Percentiles rank a stretch among this genome's conserved stretches.
These are phyloP conservation scores for Phortica okadai DNA, from an alignment of 2,888 invertebrate genomes.

Conservation along the genomic window DNA sequence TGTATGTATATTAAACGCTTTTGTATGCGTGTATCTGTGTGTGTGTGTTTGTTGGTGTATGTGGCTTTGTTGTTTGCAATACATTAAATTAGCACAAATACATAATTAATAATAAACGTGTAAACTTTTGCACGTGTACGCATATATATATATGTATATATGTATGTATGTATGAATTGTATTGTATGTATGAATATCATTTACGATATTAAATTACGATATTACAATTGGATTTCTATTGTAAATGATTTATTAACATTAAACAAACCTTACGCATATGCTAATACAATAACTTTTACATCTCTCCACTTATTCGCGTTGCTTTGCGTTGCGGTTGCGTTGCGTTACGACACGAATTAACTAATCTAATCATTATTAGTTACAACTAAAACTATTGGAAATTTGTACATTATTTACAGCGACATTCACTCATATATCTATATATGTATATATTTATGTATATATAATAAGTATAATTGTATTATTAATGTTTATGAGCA, in stretches of 20 bases:
- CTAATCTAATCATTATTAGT: background rate
- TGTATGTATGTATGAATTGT: conserved; percentile 42
- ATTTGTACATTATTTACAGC: conserved; percentile 73
- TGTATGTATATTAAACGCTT: conserved; percentile 36
- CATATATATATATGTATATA: conserved; percentile 45
- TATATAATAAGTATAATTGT: conserved; percentile 38
- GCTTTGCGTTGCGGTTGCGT: background rate
- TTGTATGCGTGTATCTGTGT: conserved; percentile 40
- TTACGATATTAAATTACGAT: conserved; percentile 34
- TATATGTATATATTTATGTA: conserved; percentile 31
- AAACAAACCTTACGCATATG: conserved; percentile 5
- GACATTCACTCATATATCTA: conserved; percentile 61
- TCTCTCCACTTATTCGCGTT: background rate
- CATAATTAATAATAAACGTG: background rate
- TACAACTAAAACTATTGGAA: conserved; percentile 63
- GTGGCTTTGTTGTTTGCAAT: conserved; percentile 30
- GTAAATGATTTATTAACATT: conserved; percentile 11
- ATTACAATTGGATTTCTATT: conserved; percentile 36
- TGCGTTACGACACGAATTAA: background rate
- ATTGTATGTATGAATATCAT: conserved; percentile 44
- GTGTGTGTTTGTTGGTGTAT: conserved; percentile 40
- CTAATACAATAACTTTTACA: background rate
- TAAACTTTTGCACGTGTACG: conserved; percentile 22
- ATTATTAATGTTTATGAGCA: conserved; percentile 35
- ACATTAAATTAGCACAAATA: conserved; percentile 25